Evolutionary conservation across 2,888 invertebrate genomes (phyloP), one percentile per base, ranked within the genome.

Genomic region (Epirrhoe alternata): DNA sequence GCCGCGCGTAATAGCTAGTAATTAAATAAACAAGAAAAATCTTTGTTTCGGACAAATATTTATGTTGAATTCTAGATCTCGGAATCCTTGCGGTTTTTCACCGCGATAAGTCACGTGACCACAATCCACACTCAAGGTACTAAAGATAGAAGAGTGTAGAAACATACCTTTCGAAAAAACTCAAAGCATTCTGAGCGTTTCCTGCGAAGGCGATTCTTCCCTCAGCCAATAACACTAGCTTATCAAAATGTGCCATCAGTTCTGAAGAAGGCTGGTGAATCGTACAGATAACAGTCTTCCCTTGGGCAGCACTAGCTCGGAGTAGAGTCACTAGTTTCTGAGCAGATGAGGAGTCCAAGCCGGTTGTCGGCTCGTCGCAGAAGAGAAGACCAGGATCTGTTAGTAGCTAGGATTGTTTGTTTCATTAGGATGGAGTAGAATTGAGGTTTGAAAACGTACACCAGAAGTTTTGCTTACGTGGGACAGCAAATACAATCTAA

Each of bases 311-410:
- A 83, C 97, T 95, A 69, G 94, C 91, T 33, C 95, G 95, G 78
- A 97, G 94, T 58, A 96, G 94, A 6, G 94, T 92, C 63, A 97
- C 95, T 64, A 99, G 93, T 82, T 97, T 97, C 82, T 97, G 96
- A 0, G 99, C 99, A 82, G 98, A 98, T 79, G 96, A 98, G 0
- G 98, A 97, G 86, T 99, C 99, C 63, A 97, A 86, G 0, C 99
- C 98, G 0, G 98, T 98, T 0, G 99, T 99, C 6, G 99, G 99
- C 83, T 99, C 99, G 81, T 99, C 99, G 83, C 98, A 97, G 89
- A 99, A 99, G 49, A 99, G 90, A 42, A 99, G 94, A 0, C 97
- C 95, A 0, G 99, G 99, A 89, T 99, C 97, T 49, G 97, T 98
- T 61, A 99, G 87, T 45, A 97, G 92, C 96, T 97, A 84, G 12